phyloP scores from a whole-genome alignment of 2,797 vertebrate species.

The Squalus acanthias region DNA sequence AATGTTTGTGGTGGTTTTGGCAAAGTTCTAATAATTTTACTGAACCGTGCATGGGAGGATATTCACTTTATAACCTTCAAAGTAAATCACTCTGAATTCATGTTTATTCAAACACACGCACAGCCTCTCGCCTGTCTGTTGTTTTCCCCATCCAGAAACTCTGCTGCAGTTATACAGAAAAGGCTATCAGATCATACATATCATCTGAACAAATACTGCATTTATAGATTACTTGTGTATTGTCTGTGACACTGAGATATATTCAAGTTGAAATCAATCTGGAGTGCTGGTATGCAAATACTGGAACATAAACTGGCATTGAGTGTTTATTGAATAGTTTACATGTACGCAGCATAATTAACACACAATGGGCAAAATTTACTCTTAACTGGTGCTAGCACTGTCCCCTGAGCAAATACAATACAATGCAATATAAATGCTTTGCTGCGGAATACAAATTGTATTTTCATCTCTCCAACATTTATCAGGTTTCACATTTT shows the following conservation, averaged over 20 bases:
- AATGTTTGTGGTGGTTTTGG: background rate
- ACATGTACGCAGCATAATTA: background rate
- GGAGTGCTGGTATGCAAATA: background rate
- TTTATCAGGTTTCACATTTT: conserved; percentile 1
- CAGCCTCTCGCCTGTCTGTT: background rate
- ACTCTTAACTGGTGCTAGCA: background rate
- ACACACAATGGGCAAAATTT: background rate
- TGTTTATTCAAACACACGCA: background rate
- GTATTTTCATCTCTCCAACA: background rate
- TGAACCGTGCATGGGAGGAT: background rate
- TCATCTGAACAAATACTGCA: conserved; percentile 8
- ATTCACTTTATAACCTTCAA: background rate
- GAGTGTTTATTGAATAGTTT: background rate
- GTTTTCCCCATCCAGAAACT: background rate
- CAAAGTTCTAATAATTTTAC: background rate
- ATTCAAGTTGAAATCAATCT: conserved; percentile 36
- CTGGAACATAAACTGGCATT: background rate
- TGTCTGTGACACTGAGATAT: conserved; percentile 21
- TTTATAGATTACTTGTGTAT: conserved; percentile 19
- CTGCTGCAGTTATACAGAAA: background rate
- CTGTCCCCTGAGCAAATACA: conserved; percentile 10
- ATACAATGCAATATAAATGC: background rate
- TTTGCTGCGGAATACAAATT: background rate
- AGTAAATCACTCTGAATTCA: background rate
- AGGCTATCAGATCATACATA: conserved; percentile 20